Percentiles rank a stretch among this genome's conserved stretches.
Conservation (phyloP, 1,140 invertebrate species). For the Chironomus tepperi region DNA sequence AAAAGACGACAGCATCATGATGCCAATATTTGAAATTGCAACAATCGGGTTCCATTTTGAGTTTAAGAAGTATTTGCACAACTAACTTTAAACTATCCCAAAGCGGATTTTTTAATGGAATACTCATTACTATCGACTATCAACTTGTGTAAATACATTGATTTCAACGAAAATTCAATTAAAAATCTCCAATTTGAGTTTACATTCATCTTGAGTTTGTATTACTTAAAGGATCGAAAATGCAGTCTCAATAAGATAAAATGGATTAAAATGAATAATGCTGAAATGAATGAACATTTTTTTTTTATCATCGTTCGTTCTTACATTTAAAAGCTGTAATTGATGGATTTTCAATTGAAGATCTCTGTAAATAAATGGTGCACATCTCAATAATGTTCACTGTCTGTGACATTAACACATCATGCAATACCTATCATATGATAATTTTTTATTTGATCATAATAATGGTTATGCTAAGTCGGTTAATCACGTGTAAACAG, state of each 20-base stretch:
- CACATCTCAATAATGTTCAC: too few relatives aligned
- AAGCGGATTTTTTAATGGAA: too few relatives aligned
- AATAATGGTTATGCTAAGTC: constrained; percentile 4
- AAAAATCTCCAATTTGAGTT: background rate
- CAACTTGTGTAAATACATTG: background rate
- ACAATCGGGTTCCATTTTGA: too few relatives aligned
- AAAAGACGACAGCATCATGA: too few relatives aligned
- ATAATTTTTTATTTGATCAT: background rate
- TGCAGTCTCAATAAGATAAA: background rate
- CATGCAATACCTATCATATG: background rate
- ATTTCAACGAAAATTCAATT: background rate
- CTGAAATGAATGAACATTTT: background rate
- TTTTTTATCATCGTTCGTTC: too few relatives aligned
- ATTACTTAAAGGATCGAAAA: background rate
- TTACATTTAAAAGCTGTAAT: too few relatives aligned
- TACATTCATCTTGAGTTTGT: background rate
- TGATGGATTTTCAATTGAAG: too few relatives aligned
- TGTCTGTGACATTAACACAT: background rate
- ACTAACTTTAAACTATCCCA: too few relatives aligned
- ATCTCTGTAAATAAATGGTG: too few relatives aligned
- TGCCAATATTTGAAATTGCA: too few relatives aligned
- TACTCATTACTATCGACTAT: background rate
- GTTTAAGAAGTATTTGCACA: too few relatives aligned
- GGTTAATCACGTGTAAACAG: constrained; percentile 1
- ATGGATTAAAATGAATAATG: background rate